Base-by-base conservation (phyloP, 2,797 vertebrate genomes). In the Acanthornis magna region DNA sequence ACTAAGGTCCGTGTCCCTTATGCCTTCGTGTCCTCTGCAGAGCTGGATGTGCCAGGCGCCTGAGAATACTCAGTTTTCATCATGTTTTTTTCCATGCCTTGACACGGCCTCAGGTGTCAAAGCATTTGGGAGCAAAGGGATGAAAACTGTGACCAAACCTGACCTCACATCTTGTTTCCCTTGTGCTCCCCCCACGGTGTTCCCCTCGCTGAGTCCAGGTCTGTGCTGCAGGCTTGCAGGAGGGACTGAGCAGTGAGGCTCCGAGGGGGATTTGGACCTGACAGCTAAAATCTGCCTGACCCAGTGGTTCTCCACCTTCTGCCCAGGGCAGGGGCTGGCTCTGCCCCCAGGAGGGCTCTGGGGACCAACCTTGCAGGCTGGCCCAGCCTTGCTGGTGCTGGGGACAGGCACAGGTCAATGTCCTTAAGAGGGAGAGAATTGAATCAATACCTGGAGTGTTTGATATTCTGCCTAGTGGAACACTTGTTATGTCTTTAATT, bases 401-500 rank as follows among this genome's bases (percentile, higher is more conserved):
- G 76, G 70, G 62, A 91, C 45, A 34, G 70, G 51, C 1, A 0
- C 29, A 5, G 50, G 66, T 77, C 88, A 61, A 34, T 2, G 1
- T 53, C 70, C 17, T 53, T 67, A 63, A 74, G 80, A 70, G 79
- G 73, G 27, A 78, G 66, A 54, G 58, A 14, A 47, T 18, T 7
- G 70, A 72, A 84, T 90, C 89, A 4, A 95, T 97, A 85, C n/a
- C 75, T 63, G 91, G 50, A 91, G 92, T 10, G 85, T 95, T 97
- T 97, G 96, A 96, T 97, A 96, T 95, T 96, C 95, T 92, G 95
- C 96, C 92, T 77, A 71, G 93, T 34, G 74, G 92, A 95, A 96
- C 77, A 57, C 95, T 97, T 95, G 94, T 96, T 96, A 75, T 85
- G 87, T 76, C 96, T 97, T 96, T 97, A 97, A 97, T 97, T 97